phyloP scores from a whole-genome alignment of 2,113 vertebrate species.

The Calypte anna region DNA sequence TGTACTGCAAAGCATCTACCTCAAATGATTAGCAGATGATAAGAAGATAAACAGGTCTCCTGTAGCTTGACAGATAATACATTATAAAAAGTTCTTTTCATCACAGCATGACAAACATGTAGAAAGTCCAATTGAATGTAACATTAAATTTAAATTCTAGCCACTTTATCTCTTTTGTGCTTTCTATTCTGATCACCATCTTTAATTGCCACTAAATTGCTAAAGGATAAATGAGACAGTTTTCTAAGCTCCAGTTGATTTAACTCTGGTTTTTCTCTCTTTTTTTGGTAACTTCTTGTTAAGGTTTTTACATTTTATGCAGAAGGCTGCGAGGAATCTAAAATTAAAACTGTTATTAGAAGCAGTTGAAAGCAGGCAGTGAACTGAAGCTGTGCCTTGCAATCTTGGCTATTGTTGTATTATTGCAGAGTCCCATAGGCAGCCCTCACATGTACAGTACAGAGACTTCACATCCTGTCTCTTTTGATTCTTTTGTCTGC shows the following conservation, averaged over 20 bases:
- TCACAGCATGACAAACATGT: not conserved
- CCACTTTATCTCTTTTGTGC: not conserved
- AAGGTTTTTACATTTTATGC: constrained; percentile 33
- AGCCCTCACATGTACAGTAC: constrained; percentile 78
- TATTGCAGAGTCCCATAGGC: constrained; percentile 88
- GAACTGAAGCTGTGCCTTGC: constrained; percentile 72
- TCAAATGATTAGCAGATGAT: constrained; percentile 16
- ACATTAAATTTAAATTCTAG: not conserved
- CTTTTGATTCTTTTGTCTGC: constrained; percentile 86
- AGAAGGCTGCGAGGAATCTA: constrained; percentile 51
- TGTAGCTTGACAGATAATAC: not conserved
- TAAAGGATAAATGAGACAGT: not conserved
- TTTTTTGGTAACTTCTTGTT: not conserved
- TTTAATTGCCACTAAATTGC: not conserved
- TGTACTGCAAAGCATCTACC: not conserved
- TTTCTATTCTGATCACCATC: not conserved
- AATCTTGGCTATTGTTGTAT: constrained; percentile 87
- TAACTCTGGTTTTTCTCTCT: not conserved
- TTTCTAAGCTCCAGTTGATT: not conserved
- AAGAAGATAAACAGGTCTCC: not conserved
- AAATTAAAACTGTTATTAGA: constrained; percentile 77
- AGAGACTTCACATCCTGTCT: constrained; percentile 87
- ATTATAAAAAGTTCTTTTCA: not conserved
- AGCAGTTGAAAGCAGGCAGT: constrained; percentile 75
- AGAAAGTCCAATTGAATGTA: not conserved